Percentiles rank a stretch among this genome's conserved stretches.
phyloP scores from a whole-genome alignment of 2,797 vertebrate genomes.

The Perodicticus potto region DNA sequence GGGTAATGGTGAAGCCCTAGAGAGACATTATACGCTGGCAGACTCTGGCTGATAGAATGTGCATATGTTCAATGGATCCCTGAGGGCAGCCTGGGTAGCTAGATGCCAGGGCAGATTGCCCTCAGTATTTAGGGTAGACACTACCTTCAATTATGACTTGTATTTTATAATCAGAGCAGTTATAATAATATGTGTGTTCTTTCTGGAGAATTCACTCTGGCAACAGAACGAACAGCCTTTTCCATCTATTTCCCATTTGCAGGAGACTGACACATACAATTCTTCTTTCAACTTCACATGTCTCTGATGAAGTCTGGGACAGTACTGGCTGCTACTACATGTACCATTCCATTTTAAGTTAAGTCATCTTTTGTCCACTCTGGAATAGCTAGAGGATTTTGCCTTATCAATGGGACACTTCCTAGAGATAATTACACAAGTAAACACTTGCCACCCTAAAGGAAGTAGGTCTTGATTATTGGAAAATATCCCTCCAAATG shows the following conservation, averaged over 20 bases:
- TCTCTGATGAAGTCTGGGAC: not conserved
- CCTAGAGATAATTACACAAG: constrained; percentile 70
- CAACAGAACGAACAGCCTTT: constrained; percentile 18
- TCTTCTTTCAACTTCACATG: constrained; percentile 21
- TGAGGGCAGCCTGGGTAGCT: constrained; percentile 53
- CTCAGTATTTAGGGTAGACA: constrained; percentile 55
- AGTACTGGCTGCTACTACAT: not conserved
- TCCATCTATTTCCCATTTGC: constrained; percentile 35
- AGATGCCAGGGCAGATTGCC: constrained; percentile 69
- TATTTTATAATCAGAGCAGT: constrained; percentile 65
- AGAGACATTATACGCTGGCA: constrained; percentile 72
- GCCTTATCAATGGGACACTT: not conserved
- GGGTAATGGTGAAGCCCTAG: constrained; percentile 79
- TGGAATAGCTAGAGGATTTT: constrained; percentile 32
- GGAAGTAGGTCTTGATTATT: constrained; percentile 53
- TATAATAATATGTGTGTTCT: constrained; percentile 66
- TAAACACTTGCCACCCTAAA: constrained; percentile 60
- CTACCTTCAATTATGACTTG: constrained; percentile 56
- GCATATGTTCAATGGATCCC: constrained; percentile 74
- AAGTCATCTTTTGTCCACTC: constrained; percentile 15
- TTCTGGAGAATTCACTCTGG: constrained; percentile 56
- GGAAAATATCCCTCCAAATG: constrained; percentile 50
- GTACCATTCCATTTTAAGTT: not conserved
- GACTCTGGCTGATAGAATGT: constrained; percentile 70
- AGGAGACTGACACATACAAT: constrained; percentile 18